These are phyloP conservation scores for Lerema accius DNA, from an alignment of 1,140 invertebrate genomes.

Conservation along the genomic window DNA sequence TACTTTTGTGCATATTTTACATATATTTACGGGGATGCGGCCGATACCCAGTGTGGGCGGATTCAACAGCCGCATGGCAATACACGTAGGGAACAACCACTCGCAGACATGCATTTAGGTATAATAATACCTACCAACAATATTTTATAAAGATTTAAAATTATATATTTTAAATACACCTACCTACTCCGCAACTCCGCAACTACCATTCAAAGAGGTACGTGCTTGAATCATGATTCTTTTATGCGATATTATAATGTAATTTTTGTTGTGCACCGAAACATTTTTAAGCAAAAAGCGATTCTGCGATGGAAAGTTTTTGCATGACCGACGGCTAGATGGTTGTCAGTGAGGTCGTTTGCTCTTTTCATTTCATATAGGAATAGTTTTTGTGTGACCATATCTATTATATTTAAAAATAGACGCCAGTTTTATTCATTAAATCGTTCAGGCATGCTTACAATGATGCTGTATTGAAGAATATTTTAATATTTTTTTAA, in stretches of 20 bases:
- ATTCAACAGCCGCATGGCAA: constrained; percentile 63
- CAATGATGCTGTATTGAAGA: no score
- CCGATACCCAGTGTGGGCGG: constrained; percentile 68
- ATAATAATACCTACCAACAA: constrained; percentile 38
- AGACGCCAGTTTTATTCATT: no score
- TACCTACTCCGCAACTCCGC: not conserved
- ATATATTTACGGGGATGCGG: constrained; percentile 69
- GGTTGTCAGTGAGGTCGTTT: constrained; percentile 4
- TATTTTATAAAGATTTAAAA: constrained; percentile 29
- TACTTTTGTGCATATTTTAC: constrained; percentile 76
- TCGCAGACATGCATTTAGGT: constrained; percentile 39
- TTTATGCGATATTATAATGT: constrained; percentile 28
- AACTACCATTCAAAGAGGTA: constrained; percentile 23
- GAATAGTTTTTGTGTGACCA: not conserved
- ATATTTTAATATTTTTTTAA: constrained; percentile 5
- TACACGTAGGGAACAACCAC: constrained; percentile 48
- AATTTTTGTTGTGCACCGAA: constrained; percentile 24
- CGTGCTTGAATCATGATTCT: constrained; percentile 28
- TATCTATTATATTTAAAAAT: no score
- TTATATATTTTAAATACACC: constrained; percentile 25
- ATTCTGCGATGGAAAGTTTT: constrained; percentile 22
- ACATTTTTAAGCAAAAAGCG: constrained; percentile 28
- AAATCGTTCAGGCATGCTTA: no score
- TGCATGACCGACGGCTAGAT: constrained; percentile 14
- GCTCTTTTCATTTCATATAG: constrained; percentile 4